These are phyloP conservation scores for Xyliphius kryptos DNA, from an alignment of 2,113 vertebrate species.

Conservation along the genomic window DNA sequence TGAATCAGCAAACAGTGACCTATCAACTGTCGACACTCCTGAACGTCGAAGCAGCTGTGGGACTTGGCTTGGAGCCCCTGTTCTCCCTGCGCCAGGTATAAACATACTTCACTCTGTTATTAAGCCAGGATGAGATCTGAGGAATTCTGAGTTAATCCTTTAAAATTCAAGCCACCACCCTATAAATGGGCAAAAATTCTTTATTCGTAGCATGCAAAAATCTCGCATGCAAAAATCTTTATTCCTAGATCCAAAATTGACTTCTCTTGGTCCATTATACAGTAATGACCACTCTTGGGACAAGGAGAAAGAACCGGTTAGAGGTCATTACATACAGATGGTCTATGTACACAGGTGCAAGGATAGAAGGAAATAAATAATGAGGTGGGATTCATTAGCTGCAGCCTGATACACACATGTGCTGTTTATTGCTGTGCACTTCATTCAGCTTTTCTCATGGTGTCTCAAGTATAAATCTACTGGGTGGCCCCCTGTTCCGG, in stretches of 20 bases:
- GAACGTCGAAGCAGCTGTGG: no score
- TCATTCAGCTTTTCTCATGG: conserved; percentile 44
- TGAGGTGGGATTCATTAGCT: conserved; percentile 61
- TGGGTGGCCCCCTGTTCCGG: conserved; percentile 51
- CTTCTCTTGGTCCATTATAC: conserved; percentile 50
- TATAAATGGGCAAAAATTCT: conserved; percentile 19
- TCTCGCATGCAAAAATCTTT: conserved; percentile 17
- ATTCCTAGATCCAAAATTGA: conserved; percentile 31
- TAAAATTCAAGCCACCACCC: conserved; percentile 1
- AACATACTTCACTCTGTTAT: no score
- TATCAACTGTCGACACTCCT: no score
- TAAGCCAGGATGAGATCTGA: no score
- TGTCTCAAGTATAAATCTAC: conserved; percentile 55
- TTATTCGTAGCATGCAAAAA: no score
- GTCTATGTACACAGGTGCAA: conserved; percentile 68
- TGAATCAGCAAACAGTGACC: no score
- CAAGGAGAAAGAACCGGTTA: conserved; percentile 51
- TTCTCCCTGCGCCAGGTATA: no score
- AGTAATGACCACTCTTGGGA: conserved; percentile 75
- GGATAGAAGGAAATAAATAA: conserved; percentile 66
- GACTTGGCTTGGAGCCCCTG: no score
- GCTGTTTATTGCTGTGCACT: conserved; percentile 63
- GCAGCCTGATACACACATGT: conserved; percentile 60
- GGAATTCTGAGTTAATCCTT: no score
- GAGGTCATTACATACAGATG: conserved; percentile 68